Percentiles rank a stretch among this genome's conserved stretches.
These are phyloP conservation scores for Drosophila aldrichi DNA, from an alignment of 2,888 invertebrate species.

Conservation along the genomic window DNA sequence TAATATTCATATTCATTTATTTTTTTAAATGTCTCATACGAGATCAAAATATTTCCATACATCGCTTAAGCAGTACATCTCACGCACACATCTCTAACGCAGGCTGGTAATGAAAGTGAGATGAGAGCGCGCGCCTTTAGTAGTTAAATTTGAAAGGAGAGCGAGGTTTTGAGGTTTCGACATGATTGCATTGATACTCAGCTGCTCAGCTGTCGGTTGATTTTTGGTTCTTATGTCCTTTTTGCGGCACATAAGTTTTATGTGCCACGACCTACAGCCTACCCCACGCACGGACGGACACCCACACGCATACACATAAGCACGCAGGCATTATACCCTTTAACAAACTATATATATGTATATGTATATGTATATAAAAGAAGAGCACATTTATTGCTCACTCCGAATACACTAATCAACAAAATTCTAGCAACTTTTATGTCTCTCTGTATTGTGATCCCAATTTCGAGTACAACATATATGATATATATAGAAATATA, in stretches of 20 bases:
- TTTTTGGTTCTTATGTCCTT: conserved; percentile 60
- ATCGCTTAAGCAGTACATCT: too few species aligned
- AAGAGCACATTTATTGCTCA: conserved; percentile 8
- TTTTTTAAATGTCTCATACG: too few species aligned
- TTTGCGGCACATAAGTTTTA: conserved; percentile 74
- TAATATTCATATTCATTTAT: too few species aligned
- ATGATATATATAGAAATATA: not conserved
- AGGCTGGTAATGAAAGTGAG: conserved; percentile 9
- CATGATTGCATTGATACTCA: conserved; percentile 67
- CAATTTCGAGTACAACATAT: not conserved
- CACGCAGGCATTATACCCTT: conserved; percentile 58
- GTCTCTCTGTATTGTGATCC: not conserved
- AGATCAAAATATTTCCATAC: too few species aligned
- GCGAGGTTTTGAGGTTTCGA: conserved; percentile 17
- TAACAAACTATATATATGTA: conserved; percentile 23
- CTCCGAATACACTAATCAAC: conserved; percentile 44
- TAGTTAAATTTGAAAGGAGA: not conserved
- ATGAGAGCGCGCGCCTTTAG: not conserved
- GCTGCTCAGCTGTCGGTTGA: conserved; percentile 66
- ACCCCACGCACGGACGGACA: not conserved
- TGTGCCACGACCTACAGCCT: conserved; percentile 45
- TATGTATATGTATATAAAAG: conserved; percentile 1
- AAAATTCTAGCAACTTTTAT: not conserved
- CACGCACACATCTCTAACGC: conserved; percentile 27
- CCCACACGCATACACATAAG: too few species aligned